These are phyloP conservation scores for Toxotes jaculatrix DNA, from an alignment of 2,113 vertebrate species.

Conservation along the genomic window DNA sequence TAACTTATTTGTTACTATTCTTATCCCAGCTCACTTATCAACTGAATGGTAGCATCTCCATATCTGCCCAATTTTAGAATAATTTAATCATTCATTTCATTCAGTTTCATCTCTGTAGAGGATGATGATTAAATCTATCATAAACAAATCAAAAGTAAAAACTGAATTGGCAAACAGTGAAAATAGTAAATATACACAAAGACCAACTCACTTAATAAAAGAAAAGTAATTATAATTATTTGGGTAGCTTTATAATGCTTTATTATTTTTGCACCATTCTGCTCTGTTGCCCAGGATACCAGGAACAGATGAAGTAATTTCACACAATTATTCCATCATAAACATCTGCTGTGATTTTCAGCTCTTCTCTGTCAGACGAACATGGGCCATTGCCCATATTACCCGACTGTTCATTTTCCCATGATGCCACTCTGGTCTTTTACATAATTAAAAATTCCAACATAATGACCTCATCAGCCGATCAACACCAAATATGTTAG, in stretches of 20 bases:
- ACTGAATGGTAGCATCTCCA: background rate
- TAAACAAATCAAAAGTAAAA: background rate
- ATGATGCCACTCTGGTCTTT: conserved; percentile 27
- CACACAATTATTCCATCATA: conserved; percentile 24
- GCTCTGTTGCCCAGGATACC: background rate
- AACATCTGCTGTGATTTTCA: conserved; percentile 17
- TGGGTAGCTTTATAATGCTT: background rate
- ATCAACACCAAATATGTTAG: conserved; percentile 48
- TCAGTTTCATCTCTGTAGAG: background rate
- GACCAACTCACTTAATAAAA: background rate
- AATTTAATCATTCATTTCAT: background rate
- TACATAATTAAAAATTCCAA: conserved; percentile 43
- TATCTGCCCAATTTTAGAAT: background rate
- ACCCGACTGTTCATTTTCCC: conserved; percentile 27
- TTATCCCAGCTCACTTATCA: background rate
- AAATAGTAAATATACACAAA: background rate
- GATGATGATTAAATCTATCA: background rate
- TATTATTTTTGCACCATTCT: background rate
- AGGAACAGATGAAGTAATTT: conserved; percentile 20
- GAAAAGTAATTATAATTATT: background rate
- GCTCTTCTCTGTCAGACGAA: conserved; percentile 20
- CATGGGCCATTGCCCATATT: background rate
- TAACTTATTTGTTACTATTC: background rate
- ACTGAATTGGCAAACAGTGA: background rate
- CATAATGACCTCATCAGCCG: conserved; percentile 42